Base-by-base conservation (phyloP, 2,888 invertebrate species). In the Cheiracanthium punctorium region DNA sequence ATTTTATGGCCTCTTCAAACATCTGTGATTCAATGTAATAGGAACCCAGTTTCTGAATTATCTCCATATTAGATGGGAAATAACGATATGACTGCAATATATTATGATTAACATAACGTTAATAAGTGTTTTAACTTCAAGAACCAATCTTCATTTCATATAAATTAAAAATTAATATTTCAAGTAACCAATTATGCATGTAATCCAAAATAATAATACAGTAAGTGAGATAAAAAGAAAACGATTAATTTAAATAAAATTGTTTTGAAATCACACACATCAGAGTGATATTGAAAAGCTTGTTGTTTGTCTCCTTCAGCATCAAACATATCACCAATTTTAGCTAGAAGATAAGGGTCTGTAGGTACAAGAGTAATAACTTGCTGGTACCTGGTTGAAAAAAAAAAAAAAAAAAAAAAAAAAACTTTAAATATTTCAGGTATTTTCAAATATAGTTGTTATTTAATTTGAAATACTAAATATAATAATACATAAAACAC, bases 301-400 rank as follows among this genome's bases (percentile, higher is more conserved):
- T 96, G 96, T 90, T 96, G 96, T 89, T 96, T 95, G 92, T 99
- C 99, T 1, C 97, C 97, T 90, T 96, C 95, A 85, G 94, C 94
- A 90, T 97, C 97, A 91, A 96, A 97, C 90, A 99, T 94, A 90
- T 96, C 95, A 0, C 98, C 80, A 98, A 93, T 91, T 96, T 96
- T 87, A 30, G 96, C 95, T 71, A 98, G 94, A 71, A 98, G 95
- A 58, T 95, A 95, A 0, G 97, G 96, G 92, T 99, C 99, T 90
- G 96, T 96, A 0, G 98, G 95, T 29, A 95, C 94, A 77, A 96
- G 93, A 43, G 96, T 95, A 86, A 96, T 92, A 2, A 97, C 93
- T 91, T 97, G 96, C 90, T 96, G 93, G 90, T 94, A 94, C 94
- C 94, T 94, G 79, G 0, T n/a, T n/a, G n/a, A n/a, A n/a, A n/a